Evolutionary conservation across 2,888 invertebrate genomes (phyloP).

Genomic region (Amaurobius ferox): DNA sequence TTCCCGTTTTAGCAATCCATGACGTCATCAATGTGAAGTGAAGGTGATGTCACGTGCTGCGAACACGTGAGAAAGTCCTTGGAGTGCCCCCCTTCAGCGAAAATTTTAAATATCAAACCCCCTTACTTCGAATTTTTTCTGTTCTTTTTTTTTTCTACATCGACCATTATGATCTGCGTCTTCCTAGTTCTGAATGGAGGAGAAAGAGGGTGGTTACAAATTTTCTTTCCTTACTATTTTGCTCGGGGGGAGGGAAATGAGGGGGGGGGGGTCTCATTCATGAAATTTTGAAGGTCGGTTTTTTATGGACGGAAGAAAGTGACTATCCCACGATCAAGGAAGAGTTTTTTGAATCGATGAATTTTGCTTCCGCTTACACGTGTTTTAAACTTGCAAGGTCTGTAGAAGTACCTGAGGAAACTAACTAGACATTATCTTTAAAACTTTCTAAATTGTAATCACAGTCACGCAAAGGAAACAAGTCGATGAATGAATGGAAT

Average conservation of each 20-base stretch:
- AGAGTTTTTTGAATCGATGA: slow-evolving; percentile 24
- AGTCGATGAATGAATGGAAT: too few species aligned
- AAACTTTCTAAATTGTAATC: too few species aligned
- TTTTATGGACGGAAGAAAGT: slow-evolving; percentile 32
- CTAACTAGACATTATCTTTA: too few species aligned
- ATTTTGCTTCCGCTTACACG: slow-evolving; percentile 42
- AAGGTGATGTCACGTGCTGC: slow-evolving; percentile 68
- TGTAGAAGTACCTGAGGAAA: too few species aligned
- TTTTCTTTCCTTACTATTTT: slow-evolving; percentile 31
- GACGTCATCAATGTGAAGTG: slow-evolving; percentile 69
- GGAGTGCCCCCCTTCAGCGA: slow-evolving; percentile 36
- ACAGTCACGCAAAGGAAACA: too few species aligned
- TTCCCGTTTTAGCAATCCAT: not conserved
- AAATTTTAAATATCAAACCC: slow-evolving; percentile 34
- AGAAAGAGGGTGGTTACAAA: slow-evolving; percentile 47
- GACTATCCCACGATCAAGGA: slow-evolving; percentile 58
- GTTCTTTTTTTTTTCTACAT: not conserved
- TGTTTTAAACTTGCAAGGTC: not conserved
- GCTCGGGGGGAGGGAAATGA: not conserved
- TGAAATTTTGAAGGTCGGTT: slow-evolving; percentile 68
- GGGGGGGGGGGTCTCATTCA: slow-evolving; percentile 4
- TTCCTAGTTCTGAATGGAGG: slow-evolving; percentile 38
- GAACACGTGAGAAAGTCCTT: slow-evolving; percentile 69
- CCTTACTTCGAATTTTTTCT: slow-evolving; percentile 18
- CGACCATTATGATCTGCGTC: not conserved